Evolutionary conservation across 2,113 vertebrate species (phyloP).

Genomic region (Myocastor coypus): DNA sequence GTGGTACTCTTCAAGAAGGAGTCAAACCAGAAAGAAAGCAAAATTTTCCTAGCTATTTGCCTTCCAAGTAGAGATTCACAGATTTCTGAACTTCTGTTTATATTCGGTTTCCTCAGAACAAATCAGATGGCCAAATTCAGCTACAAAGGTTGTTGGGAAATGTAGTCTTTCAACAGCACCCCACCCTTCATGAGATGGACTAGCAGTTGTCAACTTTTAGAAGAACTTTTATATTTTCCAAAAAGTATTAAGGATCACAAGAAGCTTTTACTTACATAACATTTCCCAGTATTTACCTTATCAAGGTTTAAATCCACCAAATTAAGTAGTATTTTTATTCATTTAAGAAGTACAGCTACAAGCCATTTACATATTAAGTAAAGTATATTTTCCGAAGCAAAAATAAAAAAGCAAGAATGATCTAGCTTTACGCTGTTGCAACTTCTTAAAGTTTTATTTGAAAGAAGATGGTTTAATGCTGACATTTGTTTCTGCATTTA

Average conservation of each 20-base stretch:
- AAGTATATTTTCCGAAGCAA: slow-evolving; percentile 13
- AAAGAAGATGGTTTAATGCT: not conserved
- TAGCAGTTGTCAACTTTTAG: not conserved
- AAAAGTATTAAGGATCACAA: not conserved
- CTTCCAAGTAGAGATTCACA: not conserved
- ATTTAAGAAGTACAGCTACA: slow-evolving; percentile 12
- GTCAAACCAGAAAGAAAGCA: not conserved
- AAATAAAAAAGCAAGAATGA: not conserved
- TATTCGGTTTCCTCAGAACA: not conserved
- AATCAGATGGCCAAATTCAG: not conserved
- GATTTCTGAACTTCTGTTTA: not conserved
- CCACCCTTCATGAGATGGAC: not conserved
- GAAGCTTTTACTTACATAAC: not conserved
- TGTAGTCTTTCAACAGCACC: not conserved
- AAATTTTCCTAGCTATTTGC: not conserved
- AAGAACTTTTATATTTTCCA: not conserved
- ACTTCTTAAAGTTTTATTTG: slow-evolving; percentile 3
- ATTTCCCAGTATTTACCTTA: not conserved
- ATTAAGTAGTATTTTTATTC: slow-evolving; percentile 5
- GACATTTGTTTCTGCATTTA: slow-evolving; percentile 6
- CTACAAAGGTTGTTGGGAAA: slow-evolving; percentile 16
- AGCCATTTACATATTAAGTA: not conserved
- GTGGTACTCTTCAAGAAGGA: not conserved
- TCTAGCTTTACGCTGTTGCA: not conserved
- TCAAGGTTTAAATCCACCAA: slow-evolving; percentile 22